Percentiles rank a stretch among this genome's conserved stretches.
These are phyloP conservation scores for Drosophila atroscutellata DNA, from an alignment of 2,888 invertebrate species.

Conservation along the genomic window DNA sequence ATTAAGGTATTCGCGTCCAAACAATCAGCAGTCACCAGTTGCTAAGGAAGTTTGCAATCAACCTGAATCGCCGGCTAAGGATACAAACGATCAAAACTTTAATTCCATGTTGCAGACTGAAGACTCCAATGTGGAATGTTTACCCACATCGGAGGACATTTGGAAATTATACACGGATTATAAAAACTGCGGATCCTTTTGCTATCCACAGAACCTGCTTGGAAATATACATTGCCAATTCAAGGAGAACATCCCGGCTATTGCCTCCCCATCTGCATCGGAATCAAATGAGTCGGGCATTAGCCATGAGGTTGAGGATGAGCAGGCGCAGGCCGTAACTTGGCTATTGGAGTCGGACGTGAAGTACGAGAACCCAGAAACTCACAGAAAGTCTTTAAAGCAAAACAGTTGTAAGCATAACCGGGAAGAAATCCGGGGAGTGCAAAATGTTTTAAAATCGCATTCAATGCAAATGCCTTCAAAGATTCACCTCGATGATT, in stretches of 20 bases:
- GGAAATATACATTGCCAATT: background rate
- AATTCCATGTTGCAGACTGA: background rate
- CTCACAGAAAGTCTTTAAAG: background rate
- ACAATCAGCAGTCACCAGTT: background rate
- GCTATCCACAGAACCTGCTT: background rate
- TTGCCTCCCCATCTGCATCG: background rate
- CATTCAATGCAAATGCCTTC: background rate
- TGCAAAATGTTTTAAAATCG: background rate
- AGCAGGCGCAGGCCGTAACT: background rate
- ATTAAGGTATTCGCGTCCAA: background rate
- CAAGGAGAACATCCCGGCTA: background rate
- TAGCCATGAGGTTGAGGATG: background rate
- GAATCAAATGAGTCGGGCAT: background rate
- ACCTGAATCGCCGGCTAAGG: background rate
- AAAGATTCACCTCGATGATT: no score
- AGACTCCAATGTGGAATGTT: background rate
- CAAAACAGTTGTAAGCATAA: fast-evolving
- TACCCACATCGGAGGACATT: background rate
- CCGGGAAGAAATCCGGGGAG: background rate
- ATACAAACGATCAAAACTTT: background rate
- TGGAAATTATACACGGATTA: background rate
- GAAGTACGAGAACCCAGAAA: background rate
- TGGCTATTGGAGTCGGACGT: background rate
- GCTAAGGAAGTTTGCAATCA: background rate
- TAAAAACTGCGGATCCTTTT: background rate